Evolutionary conservation across 2,888 invertebrate genomes (phyloP).

Genomic region (Callyntrura guangdongensis): DNA sequence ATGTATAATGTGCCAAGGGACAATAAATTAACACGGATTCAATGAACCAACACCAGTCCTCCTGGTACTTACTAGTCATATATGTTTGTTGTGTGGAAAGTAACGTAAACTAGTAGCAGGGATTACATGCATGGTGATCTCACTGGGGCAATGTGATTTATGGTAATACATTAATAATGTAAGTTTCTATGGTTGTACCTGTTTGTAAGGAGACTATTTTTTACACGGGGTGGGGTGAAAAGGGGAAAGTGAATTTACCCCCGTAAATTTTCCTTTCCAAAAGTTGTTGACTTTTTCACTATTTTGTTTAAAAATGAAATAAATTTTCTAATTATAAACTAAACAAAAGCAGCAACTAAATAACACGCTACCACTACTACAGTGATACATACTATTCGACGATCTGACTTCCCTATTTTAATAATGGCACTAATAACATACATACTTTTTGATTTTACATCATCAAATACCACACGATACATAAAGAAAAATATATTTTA

Average conservation of each 20-base stretch:
- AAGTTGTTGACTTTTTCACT: neutral
- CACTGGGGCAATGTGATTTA: neutral
- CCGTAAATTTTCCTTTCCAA: slow-evolving; percentile 4
- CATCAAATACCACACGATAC: neutral
- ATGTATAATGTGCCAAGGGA: slow-evolving; percentile 58
- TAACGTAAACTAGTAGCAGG: neutral
- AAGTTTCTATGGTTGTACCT: neutral
- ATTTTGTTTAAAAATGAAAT: neutral
- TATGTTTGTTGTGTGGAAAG: neutral
- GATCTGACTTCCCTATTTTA: no score
- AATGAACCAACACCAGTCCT: slow-evolving; percentile 29
- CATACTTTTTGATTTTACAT: neutral
- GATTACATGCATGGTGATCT: neutral
- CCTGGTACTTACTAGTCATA: neutral
- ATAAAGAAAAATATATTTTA: neutral
- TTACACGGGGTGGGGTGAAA: no score
- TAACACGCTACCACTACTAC: neutral
- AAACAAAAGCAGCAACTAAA: neutral
- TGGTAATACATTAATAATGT: no score
- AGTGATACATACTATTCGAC: neutral
- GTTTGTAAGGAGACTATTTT: no score
- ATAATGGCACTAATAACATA: no score
- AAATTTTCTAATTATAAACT: no score
- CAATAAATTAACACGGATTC: slow-evolving; percentile 69
- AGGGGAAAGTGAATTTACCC: no score